phyloP scores from a whole-genome alignment of 1,140 invertebrate genomes.

The Ceratina calcarata region DNA sequence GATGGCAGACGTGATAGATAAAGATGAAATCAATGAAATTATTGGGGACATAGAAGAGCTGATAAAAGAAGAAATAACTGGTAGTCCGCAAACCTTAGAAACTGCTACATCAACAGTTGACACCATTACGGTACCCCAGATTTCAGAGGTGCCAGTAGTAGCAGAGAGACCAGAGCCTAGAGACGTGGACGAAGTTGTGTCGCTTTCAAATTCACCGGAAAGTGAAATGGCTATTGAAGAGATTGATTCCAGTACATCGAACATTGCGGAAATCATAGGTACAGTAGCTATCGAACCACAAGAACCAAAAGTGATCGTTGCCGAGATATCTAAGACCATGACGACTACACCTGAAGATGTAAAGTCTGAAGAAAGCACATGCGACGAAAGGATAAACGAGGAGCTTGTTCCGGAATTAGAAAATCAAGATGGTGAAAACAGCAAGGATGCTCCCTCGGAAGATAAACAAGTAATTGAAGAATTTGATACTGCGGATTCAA shows the following conservation, averaged over 20 bases:
- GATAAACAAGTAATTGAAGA: conserved; percentile 44
- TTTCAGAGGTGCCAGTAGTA: conserved; percentile 49
- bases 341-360: conserved; percentile 35
- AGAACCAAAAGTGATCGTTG: conserved; percentile 66
- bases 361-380: conserved; percentile 46
- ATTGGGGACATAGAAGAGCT: conserved; percentile 79
- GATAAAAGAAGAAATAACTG: conserved; percentile 78
- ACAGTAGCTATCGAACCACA: conserved; percentile 70
- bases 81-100: conserved; percentile 69
- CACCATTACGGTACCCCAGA: conserved; percentile 54
- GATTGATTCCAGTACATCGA: conserved; percentile 75
- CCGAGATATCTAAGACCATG: conserved; percentile 44
- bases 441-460: conserved; percentile 35
- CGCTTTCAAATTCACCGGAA: conserved; percentile 70
- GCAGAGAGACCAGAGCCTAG: conserved; percentile 58
- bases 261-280: conserved; percentile 78
- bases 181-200: conserved; percentile 64
- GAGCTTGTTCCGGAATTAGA: conserved; percentile 39
- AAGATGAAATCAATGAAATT: conserved; percentile 80
- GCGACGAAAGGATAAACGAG: conserved; percentile 46
- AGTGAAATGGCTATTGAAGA: conserved; percentile 76
- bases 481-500: conserved; percentile 32
- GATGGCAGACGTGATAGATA: conserved; percentile 75
- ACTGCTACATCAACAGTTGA: conserved; percentile 47
- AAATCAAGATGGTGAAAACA: conserved; percentile 27